These are phyloP conservation scores for Urocynchramus pylzowi DNA, from an alignment of 2,113 vertebrate species.

Conservation along the genomic window DNA sequence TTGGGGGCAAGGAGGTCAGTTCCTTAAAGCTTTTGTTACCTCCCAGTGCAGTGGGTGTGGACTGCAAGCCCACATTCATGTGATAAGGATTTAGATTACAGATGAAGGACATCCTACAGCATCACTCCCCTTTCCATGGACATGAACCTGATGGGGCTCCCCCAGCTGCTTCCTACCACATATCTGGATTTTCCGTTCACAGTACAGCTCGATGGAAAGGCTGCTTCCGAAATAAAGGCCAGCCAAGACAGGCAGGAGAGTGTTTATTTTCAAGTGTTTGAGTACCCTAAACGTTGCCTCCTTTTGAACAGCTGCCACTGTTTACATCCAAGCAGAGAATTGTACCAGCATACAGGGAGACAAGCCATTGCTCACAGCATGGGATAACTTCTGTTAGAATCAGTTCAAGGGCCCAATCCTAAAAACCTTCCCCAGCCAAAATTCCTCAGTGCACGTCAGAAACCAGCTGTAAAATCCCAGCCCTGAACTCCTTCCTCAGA, in stretches of 20 bases:
- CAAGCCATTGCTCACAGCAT: background rate
- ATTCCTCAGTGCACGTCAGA: background rate
- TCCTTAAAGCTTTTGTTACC: background rate
- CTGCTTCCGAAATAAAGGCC: background rate
- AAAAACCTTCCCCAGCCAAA: background rate
- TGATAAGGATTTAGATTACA: background rate
- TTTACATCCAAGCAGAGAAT: background rate
- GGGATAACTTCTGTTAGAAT: background rate
- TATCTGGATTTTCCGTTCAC: background rate
- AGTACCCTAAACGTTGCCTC: background rate
- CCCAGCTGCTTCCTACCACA: background rate
- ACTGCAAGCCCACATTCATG: background rate
- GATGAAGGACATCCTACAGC: background rate
- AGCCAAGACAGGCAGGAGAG: background rate
- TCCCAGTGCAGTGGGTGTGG: too few relatives aligned
- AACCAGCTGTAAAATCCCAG: background rate
- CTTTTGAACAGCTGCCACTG: background rate
- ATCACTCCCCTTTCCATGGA: rapidly evolving
- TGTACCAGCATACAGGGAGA: background rate
- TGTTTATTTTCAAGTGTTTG: background rate
- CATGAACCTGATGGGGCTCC: background rate
- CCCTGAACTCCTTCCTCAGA: background rate
- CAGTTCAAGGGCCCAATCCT: background rate
- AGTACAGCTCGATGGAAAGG: background rate
- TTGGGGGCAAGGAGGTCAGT: background rate